Base-by-base conservation (phyloP, 2,888 invertebrate genomes). In the Acanthopleura granulata region DNA sequence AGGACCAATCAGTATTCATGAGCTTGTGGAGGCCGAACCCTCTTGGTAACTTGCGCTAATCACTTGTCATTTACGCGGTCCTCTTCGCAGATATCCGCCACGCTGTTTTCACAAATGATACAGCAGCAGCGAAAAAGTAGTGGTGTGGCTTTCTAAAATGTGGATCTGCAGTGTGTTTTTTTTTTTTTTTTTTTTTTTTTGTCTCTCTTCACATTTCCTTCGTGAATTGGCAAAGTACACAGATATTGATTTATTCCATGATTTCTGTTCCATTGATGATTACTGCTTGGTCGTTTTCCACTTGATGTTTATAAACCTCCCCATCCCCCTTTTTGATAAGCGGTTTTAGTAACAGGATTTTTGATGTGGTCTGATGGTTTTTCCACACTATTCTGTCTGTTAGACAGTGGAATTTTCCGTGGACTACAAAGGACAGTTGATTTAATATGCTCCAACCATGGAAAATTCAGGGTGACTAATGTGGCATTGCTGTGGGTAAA, bases 41-140 rank as follows among this genome's bases (percentile, higher is more conserved):
- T 22, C 57, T n/a, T 57, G 57, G 18, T 57, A 22, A 22, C 57
- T 12, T 22, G 22, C 12, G 57, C n/a, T 57, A 57, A 57, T 57
- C 18, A 57, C 57, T 57, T 22, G 57, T n/a, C 57, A 57, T 57
- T n/a, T 57, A 9, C 57, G 12, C 57, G n/a, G 3, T 22, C 22
- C 57, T 6, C n/a, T 57, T 57, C 12, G n/a, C 57, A n/a, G n/a
- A 57, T 57, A 57, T 57, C 22, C 6, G 22, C 57, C 57, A n/a
- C 57, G 57, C 57, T 9, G 57, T n/a, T n/a, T 57, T 57, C 57
- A 57, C 22, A 22, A 57, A 57, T 57, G 57, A 57, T 57, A 57
- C 57, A 57, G 57, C 12, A 4, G 57, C 6, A 22, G 57, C 4
- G 22, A 22, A 12, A 4, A 57, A n/a, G 6, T 22, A 18, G 12